A percentile compares a stretch with the other conserved stretches of the same genome.
These are phyloP conservation scores for Drosophila willistoni DNA, from an alignment of 1,140 invertebrate species.

Conservation along the genomic window DNA sequence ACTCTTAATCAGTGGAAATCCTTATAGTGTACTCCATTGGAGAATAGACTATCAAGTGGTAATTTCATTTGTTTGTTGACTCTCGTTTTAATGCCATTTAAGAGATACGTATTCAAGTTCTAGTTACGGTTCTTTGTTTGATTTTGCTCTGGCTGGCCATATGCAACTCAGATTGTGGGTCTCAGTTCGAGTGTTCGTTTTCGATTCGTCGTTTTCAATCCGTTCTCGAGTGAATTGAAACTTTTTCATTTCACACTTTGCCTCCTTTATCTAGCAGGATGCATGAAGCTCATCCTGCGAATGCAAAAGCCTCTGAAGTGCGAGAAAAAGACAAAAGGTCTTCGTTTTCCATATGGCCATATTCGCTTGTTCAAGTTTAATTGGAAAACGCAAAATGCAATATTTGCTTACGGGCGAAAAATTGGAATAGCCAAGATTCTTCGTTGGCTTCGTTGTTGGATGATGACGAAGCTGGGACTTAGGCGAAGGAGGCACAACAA, in stretches of 20 bases:
- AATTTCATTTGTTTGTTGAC: background rate
- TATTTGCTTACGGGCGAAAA: conserved; percentile 58
- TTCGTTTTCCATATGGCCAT: conserved; percentile 26
- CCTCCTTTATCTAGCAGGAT: background rate
- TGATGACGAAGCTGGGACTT: background rate
- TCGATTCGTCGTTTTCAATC: conserved; percentile 1
- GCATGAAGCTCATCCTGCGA: too few species aligned
- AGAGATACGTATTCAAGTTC: background rate
- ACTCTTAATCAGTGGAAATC: too few species aligned
- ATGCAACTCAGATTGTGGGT: background rate
- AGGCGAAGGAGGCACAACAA: conserved; percentile 25
- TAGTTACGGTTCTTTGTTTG: conserved; percentile 1
- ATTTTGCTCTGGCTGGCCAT: background rate
- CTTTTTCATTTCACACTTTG: conserved; percentile 1
- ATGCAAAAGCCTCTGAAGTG: too few species aligned
- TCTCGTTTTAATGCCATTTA: background rate
- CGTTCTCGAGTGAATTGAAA: background rate
- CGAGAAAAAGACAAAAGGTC: conserved; percentile 36
- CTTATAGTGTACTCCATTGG: too few species aligned
- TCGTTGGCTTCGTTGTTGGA: background rate
- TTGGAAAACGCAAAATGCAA: conserved; percentile 76
- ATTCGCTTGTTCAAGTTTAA: conserved; percentile 69
- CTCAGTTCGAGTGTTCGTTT: background rate
- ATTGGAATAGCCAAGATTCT: conserved; percentile 39
- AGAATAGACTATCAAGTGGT: background rate